Conservation (phyloP, 2,797 vertebrate genomes). For the Pagetopsis macropterus region DNA sequence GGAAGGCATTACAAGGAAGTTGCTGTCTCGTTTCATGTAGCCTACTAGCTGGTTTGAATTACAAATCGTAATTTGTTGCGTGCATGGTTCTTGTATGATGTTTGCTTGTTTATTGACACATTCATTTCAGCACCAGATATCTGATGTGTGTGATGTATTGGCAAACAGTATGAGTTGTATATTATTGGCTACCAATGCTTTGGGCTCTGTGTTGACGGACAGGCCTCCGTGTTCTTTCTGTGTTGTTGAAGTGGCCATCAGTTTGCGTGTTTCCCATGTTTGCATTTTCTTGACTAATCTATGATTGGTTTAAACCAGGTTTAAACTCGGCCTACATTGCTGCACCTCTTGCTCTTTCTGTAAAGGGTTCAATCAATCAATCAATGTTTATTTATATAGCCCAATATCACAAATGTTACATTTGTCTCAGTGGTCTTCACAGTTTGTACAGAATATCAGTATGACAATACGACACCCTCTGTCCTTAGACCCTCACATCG, state of each 20-base stretch:
- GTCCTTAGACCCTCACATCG: too few species aligned
- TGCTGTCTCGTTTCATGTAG: not conserved
- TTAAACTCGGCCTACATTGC: too few species aligned
- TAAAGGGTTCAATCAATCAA: not conserved
- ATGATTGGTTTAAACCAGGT: too few species aligned
- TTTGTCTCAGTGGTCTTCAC: too few species aligned
- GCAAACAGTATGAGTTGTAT: not conserved
- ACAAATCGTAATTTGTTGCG: not conserved
- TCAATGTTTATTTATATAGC: too few species aligned
- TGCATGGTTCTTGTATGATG: not conserved
- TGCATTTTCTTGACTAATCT: not conserved
- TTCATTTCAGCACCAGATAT: not conserved
- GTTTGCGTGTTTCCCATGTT: slow-evolving; percentile 8
- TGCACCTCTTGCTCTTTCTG: not conserved
- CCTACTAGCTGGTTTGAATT: not conserved
- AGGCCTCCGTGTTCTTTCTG: not conserved
- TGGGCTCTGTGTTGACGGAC: not conserved
- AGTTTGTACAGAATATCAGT: too few species aligned
- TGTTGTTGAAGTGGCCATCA: not conserved
- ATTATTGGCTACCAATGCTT: not conserved
- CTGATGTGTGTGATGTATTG: not conserved
- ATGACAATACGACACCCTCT: too few species aligned
- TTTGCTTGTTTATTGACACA: not conserved
- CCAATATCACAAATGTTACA: too few species aligned
- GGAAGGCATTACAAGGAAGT: not conserved